phyloP scores from a whole-genome alignment of 2,113 vertebrate genomes.

The Dipodomys merriami region DNA sequence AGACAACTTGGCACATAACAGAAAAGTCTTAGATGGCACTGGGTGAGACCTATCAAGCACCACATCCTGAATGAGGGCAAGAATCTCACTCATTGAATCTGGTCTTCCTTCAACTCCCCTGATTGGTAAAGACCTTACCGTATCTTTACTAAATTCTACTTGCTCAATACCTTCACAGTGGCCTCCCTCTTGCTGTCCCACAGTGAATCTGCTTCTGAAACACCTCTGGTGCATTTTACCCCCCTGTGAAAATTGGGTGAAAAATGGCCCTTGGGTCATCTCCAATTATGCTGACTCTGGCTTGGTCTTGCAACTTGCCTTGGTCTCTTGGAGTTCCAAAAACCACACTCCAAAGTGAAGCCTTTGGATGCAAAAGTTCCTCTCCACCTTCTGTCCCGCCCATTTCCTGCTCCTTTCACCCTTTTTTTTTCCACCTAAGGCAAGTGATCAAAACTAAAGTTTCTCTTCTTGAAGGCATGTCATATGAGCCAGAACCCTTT shows the following conservation, averaged over 20 bases:
- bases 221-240: not conserved
- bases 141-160: not conserved
- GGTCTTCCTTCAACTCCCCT: constrained; percentile 1
- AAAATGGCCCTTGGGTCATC: not conserved
- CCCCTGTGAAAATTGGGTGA: not conserved
- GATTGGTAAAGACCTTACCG: not conserved
- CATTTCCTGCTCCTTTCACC: not conserved
- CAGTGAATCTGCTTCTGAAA: constrained; percentile 17
- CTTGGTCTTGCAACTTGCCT: constrained; percentile 40
- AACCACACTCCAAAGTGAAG: not conserved
- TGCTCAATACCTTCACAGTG: too few relatives aligned
- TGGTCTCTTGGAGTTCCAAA: not conserved
- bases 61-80: not conserved
- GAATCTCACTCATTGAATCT: constrained; percentile 6
- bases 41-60: not conserved
- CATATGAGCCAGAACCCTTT: not conserved
- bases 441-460: not conserved
- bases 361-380: not conserved
- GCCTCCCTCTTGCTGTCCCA: not conserved
- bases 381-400: not conserved
- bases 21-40: not conserved
- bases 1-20: not conserved
- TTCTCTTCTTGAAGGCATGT: not conserved
- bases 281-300: not conserved
- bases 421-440: not conserved